Percentiles rank a stretch among this genome's conserved stretches.
These are phyloP conservation scores for Rhamnusium bicolor DNA, from an alignment of 2,888 invertebrate genomes.

Conservation along the genomic window DNA sequence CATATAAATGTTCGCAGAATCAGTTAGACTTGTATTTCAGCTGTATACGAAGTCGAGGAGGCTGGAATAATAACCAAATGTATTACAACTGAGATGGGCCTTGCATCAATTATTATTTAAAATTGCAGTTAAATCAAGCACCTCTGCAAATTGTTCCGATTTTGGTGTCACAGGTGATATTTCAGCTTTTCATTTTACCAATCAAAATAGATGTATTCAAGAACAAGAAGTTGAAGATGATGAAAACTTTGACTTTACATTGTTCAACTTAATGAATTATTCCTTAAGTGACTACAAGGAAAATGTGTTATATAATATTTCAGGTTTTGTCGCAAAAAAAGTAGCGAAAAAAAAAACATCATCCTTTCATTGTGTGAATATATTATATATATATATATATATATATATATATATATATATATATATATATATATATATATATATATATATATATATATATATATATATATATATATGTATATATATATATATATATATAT, in stretches of 20 bases:
- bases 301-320: neutral
- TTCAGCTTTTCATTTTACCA: neutral
- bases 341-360: neutral
- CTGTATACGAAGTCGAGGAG: neutral
- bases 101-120: neutral
- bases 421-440: too few relatives aligned
- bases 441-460: too few relatives aligned
- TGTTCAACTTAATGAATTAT: neutral
- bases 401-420: too few relatives aligned
- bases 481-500: too few relatives aligned
- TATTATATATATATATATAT: too few relatives aligned
- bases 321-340: neutral
- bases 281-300: neutral
- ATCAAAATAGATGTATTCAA: neutral
- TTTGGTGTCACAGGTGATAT: neutral
- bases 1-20: neutral
- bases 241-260: neutral
- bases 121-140: neutral
- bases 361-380: neutral
- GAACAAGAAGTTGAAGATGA: neutral
- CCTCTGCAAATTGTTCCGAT: neutral
- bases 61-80: neutral
- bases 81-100: neutral
- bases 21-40: neutral
- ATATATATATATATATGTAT: too few relatives aligned